These are phyloP conservation scores for Numenius arquata DNA, from an alignment of 2,113 vertebrate species.

Conservation along the genomic window DNA sequence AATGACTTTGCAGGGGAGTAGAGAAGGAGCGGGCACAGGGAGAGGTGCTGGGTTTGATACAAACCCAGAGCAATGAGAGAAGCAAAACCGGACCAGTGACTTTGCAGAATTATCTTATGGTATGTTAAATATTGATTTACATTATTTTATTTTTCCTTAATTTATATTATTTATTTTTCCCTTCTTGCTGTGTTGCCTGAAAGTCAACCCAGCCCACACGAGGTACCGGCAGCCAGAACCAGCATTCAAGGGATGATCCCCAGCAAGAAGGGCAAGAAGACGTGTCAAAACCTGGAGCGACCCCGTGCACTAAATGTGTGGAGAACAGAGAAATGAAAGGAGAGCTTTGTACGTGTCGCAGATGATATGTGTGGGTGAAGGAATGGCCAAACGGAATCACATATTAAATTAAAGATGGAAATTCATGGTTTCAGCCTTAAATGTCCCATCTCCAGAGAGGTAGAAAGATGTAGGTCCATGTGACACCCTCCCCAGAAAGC, in stretches of 20 bases:
- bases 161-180: neutral
- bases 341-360: neutral
- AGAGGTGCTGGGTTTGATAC: neutral
- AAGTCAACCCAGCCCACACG: neutral
- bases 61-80: fast-evolving
- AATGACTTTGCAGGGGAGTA: neutral
- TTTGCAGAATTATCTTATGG: neutral
- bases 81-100: neutral
- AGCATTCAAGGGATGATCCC: neutral
- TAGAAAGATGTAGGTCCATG: neutral
- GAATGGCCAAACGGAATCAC: neutral
- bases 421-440: neutral
- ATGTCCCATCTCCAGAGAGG: neutral
- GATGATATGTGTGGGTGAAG: neutral
- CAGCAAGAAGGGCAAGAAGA: neutral
- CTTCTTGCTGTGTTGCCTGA: neutral
- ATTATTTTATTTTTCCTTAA: neutral
- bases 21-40: neutral
- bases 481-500: neutral
- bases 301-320: fast-evolving
- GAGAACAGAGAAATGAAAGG: neutral
- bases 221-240: neutral
- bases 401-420: neutral
- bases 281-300: neutral
- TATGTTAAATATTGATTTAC: neutral